Evolutionary conservation across 2,888 invertebrate species (phyloP).

Genomic region (Aporophyla nigra): DNA sequence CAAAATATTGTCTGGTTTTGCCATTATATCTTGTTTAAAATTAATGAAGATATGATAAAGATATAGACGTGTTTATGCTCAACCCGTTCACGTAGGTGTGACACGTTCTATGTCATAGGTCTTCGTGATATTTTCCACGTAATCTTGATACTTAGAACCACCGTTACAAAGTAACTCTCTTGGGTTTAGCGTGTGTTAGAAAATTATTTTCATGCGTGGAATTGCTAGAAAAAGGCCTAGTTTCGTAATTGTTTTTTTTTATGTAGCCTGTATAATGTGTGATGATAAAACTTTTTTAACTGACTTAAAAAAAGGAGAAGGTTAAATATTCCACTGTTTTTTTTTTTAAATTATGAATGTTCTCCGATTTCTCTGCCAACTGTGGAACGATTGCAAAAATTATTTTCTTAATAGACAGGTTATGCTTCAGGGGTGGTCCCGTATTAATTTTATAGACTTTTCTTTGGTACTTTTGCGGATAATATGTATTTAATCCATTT

Average conservation of each 20-base stretch:
- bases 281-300: background rate
- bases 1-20: constrained; percentile 13
- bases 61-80: constrained; percentile 19
- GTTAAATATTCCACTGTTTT: too few relatives aligned
- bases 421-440: too few relatives aligned
- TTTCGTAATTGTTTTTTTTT: background rate
- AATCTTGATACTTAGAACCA: constrained; percentile 10
- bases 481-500: too few relatives aligned
- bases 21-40: constrained; percentile 5
- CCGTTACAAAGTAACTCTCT: constrained; percentile 27
- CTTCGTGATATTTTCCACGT: constrained; percentile 19
- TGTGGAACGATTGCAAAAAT: too few relatives aligned
- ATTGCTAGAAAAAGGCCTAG: background rate
- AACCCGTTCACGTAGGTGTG: background rate
- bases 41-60: constrained; percentile 35
- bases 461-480: too few relatives aligned
- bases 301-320: too few relatives aligned
- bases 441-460: too few relatives aligned
- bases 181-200: constrained; percentile 13
- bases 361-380: too few relatives aligned
- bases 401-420: too few relatives aligned
- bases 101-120: constrained; percentile 30
- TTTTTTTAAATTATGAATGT: too few relatives aligned
- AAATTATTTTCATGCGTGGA: constrained; percentile 7
- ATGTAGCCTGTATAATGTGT: background rate